These are phyloP conservation scores for Chamaea fasciata DNA, from an alignment of 2,113 vertebrate species.

Conservation along the genomic window DNA sequence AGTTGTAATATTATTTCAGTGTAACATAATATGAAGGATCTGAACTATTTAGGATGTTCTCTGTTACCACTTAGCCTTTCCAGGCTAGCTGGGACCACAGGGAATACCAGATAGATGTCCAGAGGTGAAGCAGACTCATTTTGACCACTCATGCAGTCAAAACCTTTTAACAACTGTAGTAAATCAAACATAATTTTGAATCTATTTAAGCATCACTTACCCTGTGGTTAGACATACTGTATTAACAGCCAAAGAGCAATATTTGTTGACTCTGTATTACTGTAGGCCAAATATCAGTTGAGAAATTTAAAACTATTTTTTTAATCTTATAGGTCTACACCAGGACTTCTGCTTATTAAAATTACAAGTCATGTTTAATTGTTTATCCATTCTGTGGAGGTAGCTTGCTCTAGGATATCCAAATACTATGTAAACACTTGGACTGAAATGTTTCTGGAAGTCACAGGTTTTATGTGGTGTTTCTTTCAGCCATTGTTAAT, in stretches of 20 bases:
- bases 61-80: background rate
- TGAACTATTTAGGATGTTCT: background rate
- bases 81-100: background rate
- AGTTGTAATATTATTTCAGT: background rate
- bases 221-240: background rate
- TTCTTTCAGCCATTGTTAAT: background rate
- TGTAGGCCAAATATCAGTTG: background rate
- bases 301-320: background rate
- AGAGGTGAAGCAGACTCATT: background rate
- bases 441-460: background rate
- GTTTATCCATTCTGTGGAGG: background rate
- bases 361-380: background rate
- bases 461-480: background rate
- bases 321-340: background rate
- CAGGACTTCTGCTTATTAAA: background rate
- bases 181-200: background rate
- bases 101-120: background rate
- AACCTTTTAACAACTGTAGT: background rate
- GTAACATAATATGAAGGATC: background rate
- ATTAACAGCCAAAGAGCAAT: background rate
- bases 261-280: background rate
- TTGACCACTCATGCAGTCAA: background rate
- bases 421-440: background rate
- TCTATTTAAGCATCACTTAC: background rate
- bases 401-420: background rate